A percentile compares a stretch with the other conserved stretches of the same genome.
phyloP scores from a whole-genome alignment of 2,113 vertebrate species.

The Oreocharis arfaki region DNA sequence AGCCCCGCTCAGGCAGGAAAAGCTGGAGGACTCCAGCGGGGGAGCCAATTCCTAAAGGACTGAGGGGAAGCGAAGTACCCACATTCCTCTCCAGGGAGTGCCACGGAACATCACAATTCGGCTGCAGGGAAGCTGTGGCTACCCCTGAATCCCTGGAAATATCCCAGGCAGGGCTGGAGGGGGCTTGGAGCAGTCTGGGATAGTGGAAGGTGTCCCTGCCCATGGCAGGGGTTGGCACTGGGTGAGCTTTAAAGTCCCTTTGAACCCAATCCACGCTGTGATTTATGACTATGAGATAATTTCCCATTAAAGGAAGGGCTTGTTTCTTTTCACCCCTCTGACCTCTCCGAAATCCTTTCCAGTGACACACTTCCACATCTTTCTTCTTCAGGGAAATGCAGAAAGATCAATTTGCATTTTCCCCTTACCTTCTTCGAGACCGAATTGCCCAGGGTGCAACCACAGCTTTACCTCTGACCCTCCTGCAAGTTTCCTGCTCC shows the following conservation, averaged over 20 bases:
- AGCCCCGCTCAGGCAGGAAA: background rate
- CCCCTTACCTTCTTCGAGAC: slow-evolving; percentile 68
- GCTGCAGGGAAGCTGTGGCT: background rate
- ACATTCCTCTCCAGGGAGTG: background rate
- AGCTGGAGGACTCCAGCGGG: background rate
- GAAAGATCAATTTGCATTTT: background rate
- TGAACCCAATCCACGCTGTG: background rate
- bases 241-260: background rate
- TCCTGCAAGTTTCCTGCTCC: slow-evolving; percentile 39
- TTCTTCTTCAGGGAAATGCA: background rate
- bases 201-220: background rate
- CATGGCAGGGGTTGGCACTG: background rate
- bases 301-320: background rate
- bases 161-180: accelerated
- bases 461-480: slow-evolving; percentile 71
- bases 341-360: background rate
- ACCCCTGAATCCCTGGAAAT: background rate
- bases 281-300: background rate
- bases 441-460: slow-evolving; percentile 71
- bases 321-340: background rate
- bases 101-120: background rate
- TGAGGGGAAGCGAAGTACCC: background rate
- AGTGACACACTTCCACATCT: background rate
- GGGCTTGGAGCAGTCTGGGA: background rate
- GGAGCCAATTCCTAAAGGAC: accelerated